phyloP scores from a whole-genome alignment of 1,140 invertebrate genomes.

The Drosophila sulfurigaster region DNA sequence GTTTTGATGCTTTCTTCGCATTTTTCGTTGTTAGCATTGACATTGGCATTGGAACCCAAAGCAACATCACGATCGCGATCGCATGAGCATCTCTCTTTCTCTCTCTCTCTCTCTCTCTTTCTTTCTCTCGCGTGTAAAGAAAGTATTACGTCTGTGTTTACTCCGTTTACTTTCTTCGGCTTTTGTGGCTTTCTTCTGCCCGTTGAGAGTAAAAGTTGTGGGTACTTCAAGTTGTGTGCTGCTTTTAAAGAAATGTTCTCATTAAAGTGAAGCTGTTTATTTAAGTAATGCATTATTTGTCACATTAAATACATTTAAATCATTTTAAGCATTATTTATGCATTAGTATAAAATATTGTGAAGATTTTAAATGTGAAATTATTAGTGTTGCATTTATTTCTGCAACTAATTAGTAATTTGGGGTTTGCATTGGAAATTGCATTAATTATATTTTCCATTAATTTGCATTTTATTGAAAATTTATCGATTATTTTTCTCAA shows the following conservation, averaged over 20 bases:
- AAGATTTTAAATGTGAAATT: too few species aligned
- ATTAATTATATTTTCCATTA: too few species aligned
- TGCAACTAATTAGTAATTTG: too few species aligned
- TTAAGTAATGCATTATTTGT: not conserved
- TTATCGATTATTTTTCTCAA: too few species aligned
- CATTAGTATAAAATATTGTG: too few species aligned
- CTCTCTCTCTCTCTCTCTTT: not conserved
- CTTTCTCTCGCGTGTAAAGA: slow-evolving; percentile 34
- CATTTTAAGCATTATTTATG: too few species aligned
- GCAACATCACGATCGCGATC: not conserved
- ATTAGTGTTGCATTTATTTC: too few species aligned
- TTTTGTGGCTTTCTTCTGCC: slow-evolving; percentile 11
- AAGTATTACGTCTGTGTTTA: slow-evolving; percentile 58
- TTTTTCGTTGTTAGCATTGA: slow-evolving; percentile 20
- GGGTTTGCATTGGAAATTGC: too few species aligned
- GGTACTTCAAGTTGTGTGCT: not conserved
- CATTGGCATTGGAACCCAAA: slow-evolving; percentile 20
- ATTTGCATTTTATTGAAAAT: too few species aligned
- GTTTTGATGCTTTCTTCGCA: slow-evolving; percentile 72
- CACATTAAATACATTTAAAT: not conserved
- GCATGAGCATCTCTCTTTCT: not conserved
- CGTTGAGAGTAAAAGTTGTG: slow-evolving; percentile 66
- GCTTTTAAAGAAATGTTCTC: not conserved
- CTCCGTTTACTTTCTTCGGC: slow-evolving; percentile 59
- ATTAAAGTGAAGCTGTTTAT: not conserved